A percentile compares a stretch with the other conserved stretches of the same genome.
Conservation (phyloP, 2,888 invertebrate genomes). For the Sarcophaga rosellei region DNA sequence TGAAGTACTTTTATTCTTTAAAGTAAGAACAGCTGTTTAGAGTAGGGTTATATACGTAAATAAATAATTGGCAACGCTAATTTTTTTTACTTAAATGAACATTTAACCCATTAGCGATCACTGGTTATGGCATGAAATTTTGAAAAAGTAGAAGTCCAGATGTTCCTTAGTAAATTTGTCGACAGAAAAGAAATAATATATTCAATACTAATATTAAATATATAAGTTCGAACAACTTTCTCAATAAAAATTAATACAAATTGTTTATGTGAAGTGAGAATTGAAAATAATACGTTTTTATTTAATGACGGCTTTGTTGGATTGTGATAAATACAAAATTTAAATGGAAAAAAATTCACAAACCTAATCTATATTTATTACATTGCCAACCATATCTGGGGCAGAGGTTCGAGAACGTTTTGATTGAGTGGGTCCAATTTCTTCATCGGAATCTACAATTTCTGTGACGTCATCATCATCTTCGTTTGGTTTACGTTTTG, state of each 20-base stretch:
- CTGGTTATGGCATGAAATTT: background rate
- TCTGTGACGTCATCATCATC: conserved; percentile 73
- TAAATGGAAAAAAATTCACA: background rate
- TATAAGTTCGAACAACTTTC: no score
- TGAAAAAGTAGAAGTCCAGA: background rate
- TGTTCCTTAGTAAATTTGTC: no score
- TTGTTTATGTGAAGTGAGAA: no score
- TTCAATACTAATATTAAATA: no score
- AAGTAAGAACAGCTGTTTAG: background rate
- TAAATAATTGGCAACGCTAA: background rate
- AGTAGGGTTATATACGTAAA: background rate
- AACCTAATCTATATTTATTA: conserved; percentile 75
- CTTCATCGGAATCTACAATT: conserved; percentile 75
- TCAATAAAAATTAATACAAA: no score
- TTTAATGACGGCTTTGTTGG: background rate
- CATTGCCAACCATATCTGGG: conserved; percentile 61
- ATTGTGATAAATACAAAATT: background rate
- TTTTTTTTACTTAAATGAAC: background rate
- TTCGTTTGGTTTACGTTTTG: conserved; percentile 75
- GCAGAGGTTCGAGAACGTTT: conserved; percentile 71
- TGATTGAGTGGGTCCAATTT: conserved; percentile 70
- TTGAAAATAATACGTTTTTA: background rate
- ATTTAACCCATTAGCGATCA: background rate
- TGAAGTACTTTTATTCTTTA: background rate
- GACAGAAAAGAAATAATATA: no score